Conservation (phyloP, 2,888 invertebrate species). For the Theretra japonica region DNA sequence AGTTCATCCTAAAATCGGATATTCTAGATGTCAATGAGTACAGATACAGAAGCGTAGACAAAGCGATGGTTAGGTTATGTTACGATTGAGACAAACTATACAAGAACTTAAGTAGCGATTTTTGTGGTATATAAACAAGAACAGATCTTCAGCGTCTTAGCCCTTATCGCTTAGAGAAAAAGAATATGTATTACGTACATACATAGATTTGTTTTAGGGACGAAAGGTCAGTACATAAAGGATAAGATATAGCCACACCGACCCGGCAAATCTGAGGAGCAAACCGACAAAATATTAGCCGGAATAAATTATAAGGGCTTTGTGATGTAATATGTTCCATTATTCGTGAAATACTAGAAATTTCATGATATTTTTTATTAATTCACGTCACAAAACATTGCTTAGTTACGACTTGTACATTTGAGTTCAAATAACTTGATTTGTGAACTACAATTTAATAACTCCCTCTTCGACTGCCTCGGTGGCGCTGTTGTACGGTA, state of each 20-base stretch:
- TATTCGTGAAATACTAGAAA: not conserved
- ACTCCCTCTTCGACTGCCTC: too few relatives aligned
- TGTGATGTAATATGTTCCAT: not conserved
- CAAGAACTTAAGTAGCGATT: too few relatives aligned
- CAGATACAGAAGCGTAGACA: too few relatives aligned
- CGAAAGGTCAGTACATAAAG: conserved; percentile 34
- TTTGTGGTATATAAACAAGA: not conserved
- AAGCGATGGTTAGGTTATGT: too few relatives aligned
- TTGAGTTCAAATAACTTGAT: too few relatives aligned
- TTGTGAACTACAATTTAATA: too few relatives aligned
- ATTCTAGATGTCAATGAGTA: too few relatives aligned
- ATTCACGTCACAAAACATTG: not conserved
- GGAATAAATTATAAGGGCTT: conserved; percentile 49
- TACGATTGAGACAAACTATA: too few relatives aligned
- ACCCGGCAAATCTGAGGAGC: conserved; percentile 47
- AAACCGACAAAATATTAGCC: conserved; percentile 51
- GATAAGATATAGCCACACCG: conserved; percentile 35
- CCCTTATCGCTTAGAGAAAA: not conserved
- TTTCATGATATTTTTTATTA: not conserved
- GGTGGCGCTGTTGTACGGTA: too few relatives aligned
- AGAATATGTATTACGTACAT: not conserved
- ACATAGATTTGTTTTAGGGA: not conserved
- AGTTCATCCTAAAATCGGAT: too few relatives aligned
- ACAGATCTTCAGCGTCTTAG: not conserved
- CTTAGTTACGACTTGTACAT: too few relatives aligned